A percentile compares a stretch with the other conserved stretches of the same genome.
phyloP scores from a whole-genome alignment of 2,888 invertebrate genomes.

The Carabus problematicus region DNA sequence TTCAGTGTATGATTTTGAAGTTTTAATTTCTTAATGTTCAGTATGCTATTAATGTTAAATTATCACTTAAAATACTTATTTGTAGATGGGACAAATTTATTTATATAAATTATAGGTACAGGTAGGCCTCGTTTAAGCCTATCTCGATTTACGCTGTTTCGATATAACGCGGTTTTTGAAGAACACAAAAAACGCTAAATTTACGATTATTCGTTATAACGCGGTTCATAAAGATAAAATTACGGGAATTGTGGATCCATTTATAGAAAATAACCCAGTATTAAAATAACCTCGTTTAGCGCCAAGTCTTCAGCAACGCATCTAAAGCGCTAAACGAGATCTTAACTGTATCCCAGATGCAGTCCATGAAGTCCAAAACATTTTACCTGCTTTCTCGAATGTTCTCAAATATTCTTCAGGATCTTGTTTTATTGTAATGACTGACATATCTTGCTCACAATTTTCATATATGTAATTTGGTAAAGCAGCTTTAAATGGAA shows the following conservation, averaged over 20 bases:
- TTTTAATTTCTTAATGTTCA: not conserved
- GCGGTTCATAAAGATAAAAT: not conserved
- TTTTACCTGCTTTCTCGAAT: not conserved
- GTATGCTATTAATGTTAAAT: not conserved
- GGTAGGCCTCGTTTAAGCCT: no score
- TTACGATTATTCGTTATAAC: no score
- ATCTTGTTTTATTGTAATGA: slow-evolving; percentile 18
- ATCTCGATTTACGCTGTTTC: no score
- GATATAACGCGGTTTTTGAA: no score
- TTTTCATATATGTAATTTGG: slow-evolving; percentile 43
- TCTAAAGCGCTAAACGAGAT: no score
- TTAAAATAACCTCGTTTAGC: no score
- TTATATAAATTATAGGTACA: no score
- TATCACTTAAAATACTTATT: not conserved
- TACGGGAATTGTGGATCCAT: not conserved
- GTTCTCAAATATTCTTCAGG: not conserved
- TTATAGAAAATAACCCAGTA: no score
- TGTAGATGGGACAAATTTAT: no score
- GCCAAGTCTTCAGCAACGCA: no score
- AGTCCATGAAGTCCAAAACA: not conserved
- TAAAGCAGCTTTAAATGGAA: slow-evolving; percentile 43
- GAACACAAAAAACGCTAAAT: no score
- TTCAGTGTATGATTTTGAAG: not conserved
- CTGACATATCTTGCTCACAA: slow-evolving; percentile 40
- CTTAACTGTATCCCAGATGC: no score